A percentile compares a stretch with the other conserved stretches of the same genome.
phyloP scores from a whole-genome alignment of 2,888 invertebrate genomes.

The Eupithecia subfuscata region DNA sequence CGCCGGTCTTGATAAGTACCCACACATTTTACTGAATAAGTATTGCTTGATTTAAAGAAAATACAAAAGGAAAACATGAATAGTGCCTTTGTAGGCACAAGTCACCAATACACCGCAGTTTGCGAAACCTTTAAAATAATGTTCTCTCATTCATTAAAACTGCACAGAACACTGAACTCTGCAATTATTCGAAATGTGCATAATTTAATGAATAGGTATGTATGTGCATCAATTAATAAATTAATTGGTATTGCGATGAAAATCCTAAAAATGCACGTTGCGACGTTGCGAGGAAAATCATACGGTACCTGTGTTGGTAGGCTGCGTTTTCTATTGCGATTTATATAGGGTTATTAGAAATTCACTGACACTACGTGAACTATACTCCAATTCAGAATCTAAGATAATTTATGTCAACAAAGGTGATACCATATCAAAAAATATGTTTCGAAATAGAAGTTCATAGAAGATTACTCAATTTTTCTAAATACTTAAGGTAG shows the following conservation, averaged over 20 bases:
- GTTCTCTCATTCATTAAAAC: conserved; percentile 1
- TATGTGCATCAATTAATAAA: neutral
- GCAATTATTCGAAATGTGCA: conserved; percentile 7
- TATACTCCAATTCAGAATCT: no score
- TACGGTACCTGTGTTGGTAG: neutral
- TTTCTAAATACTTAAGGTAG: no score
- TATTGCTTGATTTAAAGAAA: neutral
- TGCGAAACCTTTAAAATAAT: neutral
- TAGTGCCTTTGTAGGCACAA: neutral
- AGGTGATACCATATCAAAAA: no score
- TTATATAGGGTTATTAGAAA: no score
- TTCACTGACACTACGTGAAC: no score
- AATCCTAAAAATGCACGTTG: neutral
- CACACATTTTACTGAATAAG: no score
- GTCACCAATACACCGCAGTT: neutral
- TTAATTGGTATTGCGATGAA: neutral
- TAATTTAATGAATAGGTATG: conserved; percentile 9
- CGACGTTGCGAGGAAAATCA: neutral
- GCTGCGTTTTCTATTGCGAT: no score
- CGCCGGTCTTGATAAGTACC: no score
- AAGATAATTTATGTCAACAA: no score
- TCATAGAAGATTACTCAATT: no score
- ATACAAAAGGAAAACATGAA: neutral
- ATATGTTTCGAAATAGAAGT: no score
- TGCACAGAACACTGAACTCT: neutral